phyloP scores from a whole-genome alignment of 2,888 invertebrate species.

The Galerucella calmariensis region DNA sequence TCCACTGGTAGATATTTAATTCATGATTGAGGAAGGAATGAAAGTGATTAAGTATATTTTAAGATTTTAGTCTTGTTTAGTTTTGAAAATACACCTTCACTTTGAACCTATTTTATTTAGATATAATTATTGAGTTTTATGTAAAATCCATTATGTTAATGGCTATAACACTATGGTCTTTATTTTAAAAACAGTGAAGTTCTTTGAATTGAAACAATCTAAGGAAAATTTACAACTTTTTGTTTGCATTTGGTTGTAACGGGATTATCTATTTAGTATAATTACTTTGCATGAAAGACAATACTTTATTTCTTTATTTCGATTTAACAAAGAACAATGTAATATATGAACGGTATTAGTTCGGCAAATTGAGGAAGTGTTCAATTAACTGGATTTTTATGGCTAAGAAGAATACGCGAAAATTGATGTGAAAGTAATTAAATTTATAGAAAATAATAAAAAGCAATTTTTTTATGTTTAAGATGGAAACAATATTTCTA shows the following conservation, averaged over 20 bases:
- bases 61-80: no score
- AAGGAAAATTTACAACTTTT: slow-evolving; percentile 29
- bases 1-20: no score
- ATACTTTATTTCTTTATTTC: slow-evolving; percentile 16
- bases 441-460: no score
- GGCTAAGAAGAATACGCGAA: no score
- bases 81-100: no score
- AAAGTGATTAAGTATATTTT: no score
- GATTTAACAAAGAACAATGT: slow-evolving; percentile 24
- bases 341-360: neutral
- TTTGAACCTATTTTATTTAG: no score
- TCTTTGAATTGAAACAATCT: neutral
- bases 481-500: no score
- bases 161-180: neutral
- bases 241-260: slow-evolving; percentile 33
- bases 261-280: slow-evolving; percentile 21
- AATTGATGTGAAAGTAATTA: no score
- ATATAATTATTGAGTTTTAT: no score
- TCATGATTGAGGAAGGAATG: no score
- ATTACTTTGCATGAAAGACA: slow-evolving; percentile 22
- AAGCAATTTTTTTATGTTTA: no score
- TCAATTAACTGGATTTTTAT: slow-evolving; percentile 15
- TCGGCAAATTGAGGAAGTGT: slow-evolving; percentile 21
- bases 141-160: neutral
- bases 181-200: neutral